Base-by-base conservation (phyloP, 2,888 invertebrate species). In the Mythimna loreyi region DNA sequence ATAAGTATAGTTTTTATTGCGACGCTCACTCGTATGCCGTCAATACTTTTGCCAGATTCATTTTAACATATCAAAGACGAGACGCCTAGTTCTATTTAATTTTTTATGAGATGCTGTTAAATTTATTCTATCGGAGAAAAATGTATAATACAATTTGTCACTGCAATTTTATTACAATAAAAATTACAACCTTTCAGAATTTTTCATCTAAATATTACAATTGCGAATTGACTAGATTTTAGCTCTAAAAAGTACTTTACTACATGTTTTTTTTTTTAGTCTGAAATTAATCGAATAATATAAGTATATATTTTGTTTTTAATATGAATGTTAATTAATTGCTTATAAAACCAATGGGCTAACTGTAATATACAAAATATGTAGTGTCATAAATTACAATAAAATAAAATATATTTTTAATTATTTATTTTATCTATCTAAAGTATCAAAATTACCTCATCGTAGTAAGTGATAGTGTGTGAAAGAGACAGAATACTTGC, bases 371-470 rank as follows among this genome's bases (percentile, higher is more conserved):
- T 13, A 36, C 13, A 36, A 36, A 13, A 36, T 13, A 36, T 13
- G 13, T 36, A 13, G 3, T 36, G 13, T 13, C 36, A 1, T 36
- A 36, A 36, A 36, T 33, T 33, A 9, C 9, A 36, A 36, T 36
- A 0, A 36, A 36, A 3, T 4, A 36, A 25, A 2, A 16, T 25
- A 7, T 2, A 2, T 19, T 11, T 11, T 52, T 3, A 40, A 43
- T 13, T 23, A 16, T 21, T 50, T 40, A 33, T 11, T 53, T 19
- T 0, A 33, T 45, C 4, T 13, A 36, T n/a, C 16, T 1, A 66
- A 93, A 92, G 91, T 90, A 94, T 92, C 93, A 94, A 94, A 84
- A 86, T 74, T 66, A 28, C 55, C 74, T 30, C 47, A 59, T 81
- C 87, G 57, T 52, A 16, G 67, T 80, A 67, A 65, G 80, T 85